Evolutionary conservation across 2,888 invertebrate species (phyloP).

Genomic region (Drosophila merina): DNA sequence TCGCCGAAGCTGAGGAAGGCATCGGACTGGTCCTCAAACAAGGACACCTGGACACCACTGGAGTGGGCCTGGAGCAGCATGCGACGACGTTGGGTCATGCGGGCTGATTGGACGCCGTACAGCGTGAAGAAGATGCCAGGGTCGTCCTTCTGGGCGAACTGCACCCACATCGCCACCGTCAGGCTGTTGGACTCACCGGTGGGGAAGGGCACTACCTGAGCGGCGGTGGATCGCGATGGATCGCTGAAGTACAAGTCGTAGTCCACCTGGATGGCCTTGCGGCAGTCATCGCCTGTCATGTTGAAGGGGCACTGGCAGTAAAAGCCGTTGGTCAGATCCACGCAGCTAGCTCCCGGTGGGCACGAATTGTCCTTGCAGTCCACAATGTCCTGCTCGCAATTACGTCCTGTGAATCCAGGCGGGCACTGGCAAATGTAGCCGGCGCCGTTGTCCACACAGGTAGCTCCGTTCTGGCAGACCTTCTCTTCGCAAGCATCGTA

Average conservation of each 20-base stretch:
- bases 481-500: constrained; percentile 95
- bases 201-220: constrained; percentile 96
- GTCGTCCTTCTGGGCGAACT: constrained; percentile 95
- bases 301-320: constrained; percentile 99
- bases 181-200: constrained; percentile 90
- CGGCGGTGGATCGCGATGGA: constrained; percentile 94
- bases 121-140: constrained; percentile 97
- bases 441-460: constrained; percentile 93
- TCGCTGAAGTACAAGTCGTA: constrained; percentile 98
- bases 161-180: constrained; percentile 98
- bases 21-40: constrained; percentile 94
- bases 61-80: constrained; percentile 96
- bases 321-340: constrained; percentile 94
- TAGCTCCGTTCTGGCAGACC: constrained; percentile 96
- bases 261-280: constrained; percentile 98
- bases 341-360: constrained; percentile 95
- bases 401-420: constrained; percentile 91
- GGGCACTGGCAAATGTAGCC: constrained; percentile 95
- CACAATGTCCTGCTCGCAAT: constrained; percentile 95
- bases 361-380: constrained; percentile 97
- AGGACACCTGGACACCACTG: constrained; percentile 95
- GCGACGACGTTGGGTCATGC: constrained; percentile 90
- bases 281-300: constrained; percentile 97
- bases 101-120: constrained; percentile 93
- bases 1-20: constrained; percentile 95